Evolutionary conservation across 2,113 vertebrate species (phyloP), one percentile per base, ranked within the genome.

Genomic region (Patagioenas fasciata): DNA sequence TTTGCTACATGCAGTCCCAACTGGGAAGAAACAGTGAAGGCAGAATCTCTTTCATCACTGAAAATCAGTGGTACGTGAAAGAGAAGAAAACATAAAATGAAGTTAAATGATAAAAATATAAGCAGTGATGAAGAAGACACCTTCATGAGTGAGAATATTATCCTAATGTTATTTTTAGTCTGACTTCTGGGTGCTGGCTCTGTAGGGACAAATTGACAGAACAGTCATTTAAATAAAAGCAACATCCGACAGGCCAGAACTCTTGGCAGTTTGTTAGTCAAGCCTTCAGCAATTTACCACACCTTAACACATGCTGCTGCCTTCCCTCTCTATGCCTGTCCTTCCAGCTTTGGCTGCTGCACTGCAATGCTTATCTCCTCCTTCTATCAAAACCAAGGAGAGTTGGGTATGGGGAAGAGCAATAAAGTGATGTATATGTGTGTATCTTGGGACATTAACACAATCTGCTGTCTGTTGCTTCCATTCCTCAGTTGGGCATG

Each of bases 361-460:
- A 66, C 13, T 23, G 42, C 19, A 51, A 5, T 34, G 26, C 2
- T 72, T 6, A 13, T 71, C 42, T 42, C 15, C 13, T 32, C 4
- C 10, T 15, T 85, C 24, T 73, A 28, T 13, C 38, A 62, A 57
- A 81, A 85, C 3, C n/a, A 26, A 61, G 20, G 18, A 9, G 24
- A 75, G 15, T 2, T 8, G 2, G 14, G 9, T 31, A 15, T 0
- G 2, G 8, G 10, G 34, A 18, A 56, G 34, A 81, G 25, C 19
- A 81, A 11, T 3, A 32, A 54, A 61, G 19, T 6, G 13, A 34
- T 32, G 29, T 9, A 9, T 5, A 3, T 8, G 3, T 21, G 2
- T 34, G 20, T 34, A 18, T 20, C 21, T 72, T 28, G 9, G 18
- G 25, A 1, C 20, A 53, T 11, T 25, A 36, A 32, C 13, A 32